phyloP scores from a whole-genome alignment of 2,888 invertebrate species.

The Meloe dianella region DNA sequence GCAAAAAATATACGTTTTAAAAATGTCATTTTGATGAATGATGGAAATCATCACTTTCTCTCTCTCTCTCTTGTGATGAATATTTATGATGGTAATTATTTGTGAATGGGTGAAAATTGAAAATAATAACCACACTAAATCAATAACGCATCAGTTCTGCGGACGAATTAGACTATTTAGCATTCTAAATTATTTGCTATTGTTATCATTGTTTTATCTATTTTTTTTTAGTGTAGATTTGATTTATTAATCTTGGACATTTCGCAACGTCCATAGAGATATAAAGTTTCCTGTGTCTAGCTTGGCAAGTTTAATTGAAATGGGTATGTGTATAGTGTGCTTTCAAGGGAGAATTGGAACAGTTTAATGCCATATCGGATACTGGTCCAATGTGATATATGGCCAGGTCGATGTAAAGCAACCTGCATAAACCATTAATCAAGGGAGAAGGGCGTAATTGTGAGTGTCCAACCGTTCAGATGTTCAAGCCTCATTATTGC shows the following conservation, averaged over 20 bases:
- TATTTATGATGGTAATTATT: conserved; percentile 33
- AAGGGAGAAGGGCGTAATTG: conserved; percentile 50
- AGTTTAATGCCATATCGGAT: conserved; percentile 48
- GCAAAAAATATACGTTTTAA: conserved; percentile 33
- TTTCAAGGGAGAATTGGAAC: conserved; percentile 43
- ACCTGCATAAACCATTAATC: conserved; percentile 56
- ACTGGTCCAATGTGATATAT: conserved; percentile 50
- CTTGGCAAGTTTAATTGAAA: conserved; percentile 11
- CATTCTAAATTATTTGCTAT: neutral
- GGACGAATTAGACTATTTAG: neutral
- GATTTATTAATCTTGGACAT: conserved; percentile 2
- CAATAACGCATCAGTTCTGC: conserved; percentile 17
- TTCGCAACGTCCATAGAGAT: neutral
- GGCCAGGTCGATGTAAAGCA: conserved; percentile 56
- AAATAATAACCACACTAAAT: conserved; percentile 24
- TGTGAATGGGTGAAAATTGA: conserved; percentile 23
- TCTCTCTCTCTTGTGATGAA: conserved; percentile 25
- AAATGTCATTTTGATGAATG: conserved; percentile 32
- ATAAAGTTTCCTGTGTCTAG: neutral
- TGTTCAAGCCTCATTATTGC: conserved; percentile 47
- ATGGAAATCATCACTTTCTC: conserved; percentile 12
- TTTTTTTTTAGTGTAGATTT: too few species aligned
- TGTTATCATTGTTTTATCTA: too few species aligned
- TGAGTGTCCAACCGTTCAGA: conserved; percentile 47
- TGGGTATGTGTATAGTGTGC: conserved; percentile 22